Evolutionary conservation across 2,888 invertebrate species (phyloP).

Genomic region (Zelleria hepariella): DNA sequence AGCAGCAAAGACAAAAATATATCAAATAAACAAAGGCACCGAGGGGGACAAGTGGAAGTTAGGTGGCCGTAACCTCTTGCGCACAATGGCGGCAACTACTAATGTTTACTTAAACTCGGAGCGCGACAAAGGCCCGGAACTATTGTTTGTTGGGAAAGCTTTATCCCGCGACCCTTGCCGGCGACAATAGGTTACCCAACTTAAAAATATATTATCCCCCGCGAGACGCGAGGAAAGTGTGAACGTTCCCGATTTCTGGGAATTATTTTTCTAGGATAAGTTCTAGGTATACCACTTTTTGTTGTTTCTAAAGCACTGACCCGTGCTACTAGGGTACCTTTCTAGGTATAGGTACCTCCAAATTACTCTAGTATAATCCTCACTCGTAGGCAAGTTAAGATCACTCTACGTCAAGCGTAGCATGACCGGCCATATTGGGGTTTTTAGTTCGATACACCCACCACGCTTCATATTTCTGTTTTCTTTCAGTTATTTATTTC

Average conservation of each 20-base stretch:
- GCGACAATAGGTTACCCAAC: slow-evolving; percentile 71
- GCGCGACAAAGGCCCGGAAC: slow-evolving; percentile 70
- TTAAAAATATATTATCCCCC: slow-evolving; percentile 59
- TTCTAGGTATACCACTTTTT: too few relatives aligned
- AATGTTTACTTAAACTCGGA: slow-evolving; percentile 66
- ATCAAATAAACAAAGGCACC: slow-evolving; percentile 57
- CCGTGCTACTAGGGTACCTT: too few relatives aligned
- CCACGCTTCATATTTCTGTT: too few relatives aligned
- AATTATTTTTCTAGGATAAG: background rate
- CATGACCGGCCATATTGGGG: too few relatives aligned
- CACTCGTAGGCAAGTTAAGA: too few relatives aligned
- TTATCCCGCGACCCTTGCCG: slow-evolving; percentile 67
- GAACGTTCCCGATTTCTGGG: slow-evolving; percentile 14
- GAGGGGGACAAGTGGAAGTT: slow-evolving; percentile 50
- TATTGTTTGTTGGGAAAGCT: slow-evolving; percentile 72
- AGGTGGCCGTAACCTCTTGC: slow-evolving; percentile 56
- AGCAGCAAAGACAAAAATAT: slow-evolving; percentile 37
- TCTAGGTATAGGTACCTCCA: too few relatives aligned
- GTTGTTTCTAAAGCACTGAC: too few relatives aligned
- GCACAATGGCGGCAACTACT: slow-evolving; percentile 62
- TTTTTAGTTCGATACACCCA: too few relatives aligned
- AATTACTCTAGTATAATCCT: too few relatives aligned
- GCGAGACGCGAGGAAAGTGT: slow-evolving; percentile 21
- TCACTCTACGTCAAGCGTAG: too few relatives aligned
- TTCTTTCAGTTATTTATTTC: too few relatives aligned